Conservation (phyloP, 64 coral and sea anemone genomes). For the Astreopora myriophthalma region DNA sequence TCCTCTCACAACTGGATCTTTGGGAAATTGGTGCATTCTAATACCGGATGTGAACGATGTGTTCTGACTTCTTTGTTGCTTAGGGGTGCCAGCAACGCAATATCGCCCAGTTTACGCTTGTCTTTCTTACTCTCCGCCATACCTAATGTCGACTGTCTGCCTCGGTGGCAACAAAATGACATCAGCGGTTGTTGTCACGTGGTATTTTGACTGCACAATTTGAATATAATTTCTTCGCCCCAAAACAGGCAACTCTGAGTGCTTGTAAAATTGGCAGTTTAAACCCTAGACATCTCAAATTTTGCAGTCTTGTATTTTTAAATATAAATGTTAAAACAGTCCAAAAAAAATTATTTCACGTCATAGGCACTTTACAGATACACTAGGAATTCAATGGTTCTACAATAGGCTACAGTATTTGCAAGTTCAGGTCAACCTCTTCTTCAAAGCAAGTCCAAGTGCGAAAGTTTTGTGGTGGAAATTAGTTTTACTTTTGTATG, state of each 20-base stretch:
- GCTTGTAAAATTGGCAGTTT: not conserved
- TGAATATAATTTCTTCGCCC: not conserved
- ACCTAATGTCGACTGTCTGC: not conserved
- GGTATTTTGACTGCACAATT: conserved; percentile 43
- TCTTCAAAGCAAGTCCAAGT: too few species aligned
- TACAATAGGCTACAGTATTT: too few species aligned
- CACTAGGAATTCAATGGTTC: too few species aligned
- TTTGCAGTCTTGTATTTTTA: not conserved
- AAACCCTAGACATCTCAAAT: not conserved
- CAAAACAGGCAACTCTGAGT: not conserved
- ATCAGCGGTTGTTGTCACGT: conserved; percentile 35
- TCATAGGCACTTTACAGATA: not conserved
- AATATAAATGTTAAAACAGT: not conserved
- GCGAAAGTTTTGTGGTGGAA: too few species aligned
- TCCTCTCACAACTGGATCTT: not conserved
- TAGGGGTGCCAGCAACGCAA: not conserved
- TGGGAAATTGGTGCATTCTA: conserved; percentile 55
- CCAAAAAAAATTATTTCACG: not conserved
- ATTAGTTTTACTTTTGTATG: too few species aligned
- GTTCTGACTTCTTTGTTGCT: not conserved
- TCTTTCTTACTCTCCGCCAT: conserved; percentile 8
- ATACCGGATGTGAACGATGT: not conserved
- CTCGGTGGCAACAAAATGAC: conserved; percentile 10
- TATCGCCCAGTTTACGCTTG: not conserved
- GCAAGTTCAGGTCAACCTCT: too few species aligned